Base-by-base conservation (phyloP, 2,888 invertebrate genomes). In the Ochropleura plecta region DNA sequence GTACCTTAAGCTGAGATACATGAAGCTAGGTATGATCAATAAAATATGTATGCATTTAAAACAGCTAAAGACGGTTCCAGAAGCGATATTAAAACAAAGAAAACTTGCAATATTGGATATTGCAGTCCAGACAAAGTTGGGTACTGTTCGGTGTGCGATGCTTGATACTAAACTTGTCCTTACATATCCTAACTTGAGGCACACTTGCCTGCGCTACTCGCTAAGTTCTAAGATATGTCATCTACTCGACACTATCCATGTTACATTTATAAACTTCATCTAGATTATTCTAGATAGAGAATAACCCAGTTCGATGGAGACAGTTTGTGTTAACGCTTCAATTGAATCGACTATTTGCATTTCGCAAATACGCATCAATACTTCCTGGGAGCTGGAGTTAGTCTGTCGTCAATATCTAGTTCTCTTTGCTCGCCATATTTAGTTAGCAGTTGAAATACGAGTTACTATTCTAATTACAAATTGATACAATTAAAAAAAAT, bases 131-230 rank as follows among this genome's bases (percentile, higher is more conserved):
- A 16, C 70, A n/a, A 69, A 79, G 71, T 78, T 73, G 53, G 40
- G 4, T 48, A 59, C 44, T 62, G 83, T 78, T 57, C 68, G 70
- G 18, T 64, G 49, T 59, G 44, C 42, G 59, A 59, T 49, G 48
- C 66, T 65, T 63, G 83, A 75, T 70, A 80, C 51, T 55, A 48
- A 81, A 84, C 75, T 83, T 70, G 73, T 68, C 48, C 51, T 57
- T 66, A 70, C 75, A 48, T 57, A 70, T 48, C 64, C 74, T 46
- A 75, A 81, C 70, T 80, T 70, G 55, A 55, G 42, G 51, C 55
- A 63, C 74, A 80, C 60, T 74, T 53, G 80, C 67, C 59, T 30
- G 75, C 10, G 57, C 74, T 64, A 64, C 74, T 65, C 57, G 55
- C 70, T 55, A 70, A 79, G 70, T 84, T 84, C 64, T 65, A 68